Evolutionary conservation across 2,113 vertebrate genomes (phyloP).

Genomic region (Ophthalmolycus amberensis): DNA sequence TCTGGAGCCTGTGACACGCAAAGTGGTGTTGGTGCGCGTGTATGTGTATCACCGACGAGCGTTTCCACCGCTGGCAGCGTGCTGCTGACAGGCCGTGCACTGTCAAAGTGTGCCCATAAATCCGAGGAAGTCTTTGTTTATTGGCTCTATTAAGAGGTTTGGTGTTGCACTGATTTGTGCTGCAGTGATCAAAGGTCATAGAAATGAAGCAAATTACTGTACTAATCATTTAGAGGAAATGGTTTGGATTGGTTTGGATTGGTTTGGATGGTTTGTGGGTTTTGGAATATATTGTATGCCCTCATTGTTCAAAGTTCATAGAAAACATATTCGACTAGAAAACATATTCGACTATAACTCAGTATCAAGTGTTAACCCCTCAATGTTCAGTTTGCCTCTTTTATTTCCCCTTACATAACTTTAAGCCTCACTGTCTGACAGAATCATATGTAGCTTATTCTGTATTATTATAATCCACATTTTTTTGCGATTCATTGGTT

Average conservation of each 20-base stretch:
- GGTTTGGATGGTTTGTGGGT: too few species aligned
- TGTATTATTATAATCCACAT: not conserved
- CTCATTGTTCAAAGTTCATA: not conserved
- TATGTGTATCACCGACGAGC: constrained; percentile 16
- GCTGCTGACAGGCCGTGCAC: constrained; percentile 14
- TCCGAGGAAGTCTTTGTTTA: constrained; percentile 44
- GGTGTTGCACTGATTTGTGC: not conserved
- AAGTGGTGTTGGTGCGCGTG: constrained; percentile 20
- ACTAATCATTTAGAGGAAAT: not conserved
- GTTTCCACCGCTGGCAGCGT: constrained; percentile 25
- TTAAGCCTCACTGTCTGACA: not conserved
- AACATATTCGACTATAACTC: not conserved
- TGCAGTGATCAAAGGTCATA: constrained; percentile 17
- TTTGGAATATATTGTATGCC: not conserved
- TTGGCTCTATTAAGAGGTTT: constrained; percentile 42
- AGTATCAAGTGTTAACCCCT: not conserved
- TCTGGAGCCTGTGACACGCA: constrained; percentile 11
- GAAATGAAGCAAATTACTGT: constrained; percentile 26
- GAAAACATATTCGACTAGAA: not conserved
- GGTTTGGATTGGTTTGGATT: too few species aligned
- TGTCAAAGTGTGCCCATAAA: constrained; percentile 32
- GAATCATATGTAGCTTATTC: not conserved
- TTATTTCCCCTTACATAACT: not conserved
- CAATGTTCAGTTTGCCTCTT: not conserved
- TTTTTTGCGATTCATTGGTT: not conserved